Base-by-base conservation (phyloP, 2,797 vertebrate genomes). In the Sparidentex hasta region DNA sequence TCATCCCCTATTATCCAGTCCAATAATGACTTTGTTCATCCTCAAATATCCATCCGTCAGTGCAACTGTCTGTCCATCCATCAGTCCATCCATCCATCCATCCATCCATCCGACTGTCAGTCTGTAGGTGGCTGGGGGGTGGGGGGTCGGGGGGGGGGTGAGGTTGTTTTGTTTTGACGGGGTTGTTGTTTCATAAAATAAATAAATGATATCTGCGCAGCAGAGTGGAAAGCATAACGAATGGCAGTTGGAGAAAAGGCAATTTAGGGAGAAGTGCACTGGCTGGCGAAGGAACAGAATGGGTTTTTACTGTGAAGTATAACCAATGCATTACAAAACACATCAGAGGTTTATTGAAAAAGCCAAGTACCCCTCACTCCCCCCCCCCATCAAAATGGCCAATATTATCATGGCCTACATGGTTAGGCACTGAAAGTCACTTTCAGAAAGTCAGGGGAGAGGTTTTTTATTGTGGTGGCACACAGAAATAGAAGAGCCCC, bases 271-370 rank as follows among this genome's bases (percentile, higher is more conserved):
- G 90, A 94, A 91, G 92, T 93, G 92, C 90, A 86, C 81, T 78
- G 85, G 90, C 90, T 94, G 92, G 88, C 83, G 87, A 88, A 93
- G 91, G 89, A 94, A 90, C 88, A 89, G 88, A 94, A 94, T 94
- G 89, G 90, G 87, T 93, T 94, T 94, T 94, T 92, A 94, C 89
- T 94, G 92, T 94, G 93, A 94, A 95, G 94, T 95, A 93, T 95
- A 95, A 94, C 94, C 93, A 94, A 95, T 95, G 94, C 94, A 96
- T 95, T 95, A 95, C 93, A 92, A 94, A 95, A 94, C 92, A 91
- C 93, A 94, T 95, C 94, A 92, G 87, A 92, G 91, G 90, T 93
- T 95, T 95, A 93, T 93, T 94, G 93, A 94, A 95, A 94, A 93
- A 94, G 92, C 90, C 92, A 94, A 93, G 87, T 90, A 83, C 84